Evolutionary conservation across 2,113 vertebrate genomes (phyloP).

Genomic region (Albula goreensis): DNA sequence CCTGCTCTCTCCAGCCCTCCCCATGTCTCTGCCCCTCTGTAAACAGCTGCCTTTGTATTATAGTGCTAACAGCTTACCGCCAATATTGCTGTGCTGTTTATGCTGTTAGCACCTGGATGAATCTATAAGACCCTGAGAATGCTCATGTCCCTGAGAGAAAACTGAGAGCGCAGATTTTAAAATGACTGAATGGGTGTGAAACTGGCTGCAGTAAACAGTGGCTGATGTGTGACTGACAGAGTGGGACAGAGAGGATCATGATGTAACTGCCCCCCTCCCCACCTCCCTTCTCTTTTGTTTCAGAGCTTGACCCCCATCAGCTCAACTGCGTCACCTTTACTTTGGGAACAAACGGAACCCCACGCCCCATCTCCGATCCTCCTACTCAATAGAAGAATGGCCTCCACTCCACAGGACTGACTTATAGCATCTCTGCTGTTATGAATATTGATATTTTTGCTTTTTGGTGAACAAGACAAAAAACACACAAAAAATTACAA

Average conservation of each 20-base stretch:
- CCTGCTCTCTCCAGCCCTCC: background rate
- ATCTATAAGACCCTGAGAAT: background rate
- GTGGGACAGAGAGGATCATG: no score
- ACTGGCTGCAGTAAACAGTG: no score
- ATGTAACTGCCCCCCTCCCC: background rate
- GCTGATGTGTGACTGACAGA: no score
- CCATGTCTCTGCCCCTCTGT: no score
- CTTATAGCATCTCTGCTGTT: constrained; percentile 69
- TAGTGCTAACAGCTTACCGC: no score
- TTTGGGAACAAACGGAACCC: constrained; percentile 61
- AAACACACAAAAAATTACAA: constrained; percentile 52
- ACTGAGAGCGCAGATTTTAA: no score
- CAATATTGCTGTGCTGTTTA: background rate
- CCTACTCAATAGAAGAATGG: constrained; percentile 34
- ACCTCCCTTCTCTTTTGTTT: constrained; percentile 39
- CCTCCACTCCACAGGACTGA: constrained; percentile 6
- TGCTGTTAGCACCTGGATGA: background rate
- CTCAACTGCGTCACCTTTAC: constrained; percentile 69
- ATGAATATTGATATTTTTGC: constrained; percentile 54
- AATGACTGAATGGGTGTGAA: no score
- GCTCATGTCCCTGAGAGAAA: background rate
- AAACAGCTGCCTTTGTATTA: no score
- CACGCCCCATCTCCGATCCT: constrained; percentile 57
- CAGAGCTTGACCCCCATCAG: constrained; percentile 69
- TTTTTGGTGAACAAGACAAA: constrained; percentile 63